Conservation (phyloP, 2,113 vertebrate genomes). For the Corvus cornix region DNA sequence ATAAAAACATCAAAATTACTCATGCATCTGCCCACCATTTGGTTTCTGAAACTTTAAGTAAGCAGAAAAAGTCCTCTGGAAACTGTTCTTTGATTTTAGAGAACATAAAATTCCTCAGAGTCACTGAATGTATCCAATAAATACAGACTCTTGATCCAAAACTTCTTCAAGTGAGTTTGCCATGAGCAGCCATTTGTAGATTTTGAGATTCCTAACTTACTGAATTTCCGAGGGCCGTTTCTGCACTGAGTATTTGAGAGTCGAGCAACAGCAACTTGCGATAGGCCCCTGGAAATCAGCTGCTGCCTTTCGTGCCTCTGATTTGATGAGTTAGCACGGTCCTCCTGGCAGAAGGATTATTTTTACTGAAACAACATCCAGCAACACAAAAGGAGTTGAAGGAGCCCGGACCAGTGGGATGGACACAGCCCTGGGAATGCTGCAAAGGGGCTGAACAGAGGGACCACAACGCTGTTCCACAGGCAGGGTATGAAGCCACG, state of each 20-base stretch:
- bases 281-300: conserved; percentile 45
- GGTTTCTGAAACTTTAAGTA: neutral
- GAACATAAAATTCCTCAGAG: neutral
- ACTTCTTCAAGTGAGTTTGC: neutral
- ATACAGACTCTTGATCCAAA: neutral
- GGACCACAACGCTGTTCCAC: rapidly evolving
- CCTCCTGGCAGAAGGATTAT: conserved; percentile 22
- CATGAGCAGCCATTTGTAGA: neutral
- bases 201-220: conserved; percentile 26
- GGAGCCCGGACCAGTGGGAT: neutral
- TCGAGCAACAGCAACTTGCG: neutral
- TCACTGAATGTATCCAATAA: neutral
- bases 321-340: conserved; percentile 32
- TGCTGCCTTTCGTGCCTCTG: conserved; percentile 26
- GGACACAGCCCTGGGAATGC: neutral
- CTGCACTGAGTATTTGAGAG: conserved; percentile 1
- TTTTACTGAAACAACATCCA: conserved; percentile 42
- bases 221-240: neutral
- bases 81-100: neutral
- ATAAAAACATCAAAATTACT: neutral
- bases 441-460: rapidly evolving
- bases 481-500: neutral
- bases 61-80: neutral
- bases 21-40: neutral
- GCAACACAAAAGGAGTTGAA: conserved; percentile 22